Evolutionary conservation across 2,113 vertebrate species (phyloP), one percentile per base, ranked within the genome.

Genomic region (Irena cyanogastra): DNA sequence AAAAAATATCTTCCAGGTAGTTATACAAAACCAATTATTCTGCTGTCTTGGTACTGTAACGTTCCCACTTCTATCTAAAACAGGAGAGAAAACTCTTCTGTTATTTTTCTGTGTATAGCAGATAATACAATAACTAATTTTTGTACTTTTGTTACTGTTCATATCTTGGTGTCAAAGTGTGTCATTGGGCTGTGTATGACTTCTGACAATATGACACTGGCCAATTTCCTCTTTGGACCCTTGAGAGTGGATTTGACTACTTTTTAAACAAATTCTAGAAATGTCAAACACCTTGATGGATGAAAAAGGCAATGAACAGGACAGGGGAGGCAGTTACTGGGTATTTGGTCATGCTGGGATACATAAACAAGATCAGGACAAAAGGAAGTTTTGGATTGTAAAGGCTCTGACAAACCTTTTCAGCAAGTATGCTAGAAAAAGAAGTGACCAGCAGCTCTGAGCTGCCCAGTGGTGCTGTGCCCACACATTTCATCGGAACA

Each of bases 301-400:
- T 96, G 84, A 83, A 91, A 89, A 86, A 86, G 59, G 65, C 78
- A 93, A 97, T 68, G 41, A 79, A 87, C 26, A 89, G 53, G 78
- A 86, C 14, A 54, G 13, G 59, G 80, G 28, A 82, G 56, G 68
- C 41, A 89, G 61, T 95, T 92, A 94, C 50, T 84, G 53, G 84
- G 64, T 76, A 64, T 82, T 68, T 82, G 79, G 69, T 94, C 92
- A 95, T 97, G 97, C 95, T 92, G 71, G 89, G 69, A 86, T 23
- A 96, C 53, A 70, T 35, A 90, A 87, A 92, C 1, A 4, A 79
- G 80, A 88, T 57, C 78, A 69, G 84, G 53, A 92, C 82, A 75
- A 89, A 59, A 84, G 84, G 88, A 75, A 79, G 45, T 81, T 95
- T 68, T 63, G 59, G 49, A 92, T 89, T 82, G 86, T 78, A 84